phyloP scores from a whole-genome alignment of 2,113 vertebrate genomes.

The Xenus cinereus region DNA sequence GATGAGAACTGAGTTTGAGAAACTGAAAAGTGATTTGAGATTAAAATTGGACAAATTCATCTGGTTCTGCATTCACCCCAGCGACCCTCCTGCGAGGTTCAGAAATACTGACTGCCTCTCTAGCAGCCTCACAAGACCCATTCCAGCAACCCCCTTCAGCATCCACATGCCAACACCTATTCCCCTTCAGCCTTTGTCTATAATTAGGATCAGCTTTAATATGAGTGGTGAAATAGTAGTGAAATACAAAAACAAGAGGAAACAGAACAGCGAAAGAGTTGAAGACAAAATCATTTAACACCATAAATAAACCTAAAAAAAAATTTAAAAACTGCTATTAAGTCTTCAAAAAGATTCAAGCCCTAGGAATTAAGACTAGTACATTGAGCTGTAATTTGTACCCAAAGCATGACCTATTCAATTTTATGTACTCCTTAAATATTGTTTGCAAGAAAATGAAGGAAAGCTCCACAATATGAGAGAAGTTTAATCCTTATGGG shows the following conservation, averaged over 20 bases:
- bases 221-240: neutral
- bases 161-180: neutral
- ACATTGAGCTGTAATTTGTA: neutral
- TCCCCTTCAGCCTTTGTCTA: neutral
- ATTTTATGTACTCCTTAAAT: neutral
- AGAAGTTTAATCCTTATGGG: neutral
- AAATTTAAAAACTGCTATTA: neutral
- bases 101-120: neutral
- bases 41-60: neutral
- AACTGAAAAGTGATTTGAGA: neutral
- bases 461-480: neutral
- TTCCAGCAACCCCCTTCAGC: neutral
- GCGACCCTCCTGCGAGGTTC: fast-evolving
- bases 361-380: neutral
- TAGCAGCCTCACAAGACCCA: neutral
- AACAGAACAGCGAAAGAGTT: neutral
- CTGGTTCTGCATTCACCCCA: neutral
- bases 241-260: neutral
- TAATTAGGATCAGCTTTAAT: neutral
- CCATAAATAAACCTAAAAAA: neutral
- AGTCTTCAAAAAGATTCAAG: neutral
- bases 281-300: neutral
- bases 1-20: neutral
- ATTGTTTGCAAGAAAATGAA: neutral
- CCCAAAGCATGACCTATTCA: neutral